Evolutionary conservation across 2,888 invertebrate genomes (phyloP), one percentile per base, ranked within the genome.

Genomic region (Apamea sordens): DNA sequence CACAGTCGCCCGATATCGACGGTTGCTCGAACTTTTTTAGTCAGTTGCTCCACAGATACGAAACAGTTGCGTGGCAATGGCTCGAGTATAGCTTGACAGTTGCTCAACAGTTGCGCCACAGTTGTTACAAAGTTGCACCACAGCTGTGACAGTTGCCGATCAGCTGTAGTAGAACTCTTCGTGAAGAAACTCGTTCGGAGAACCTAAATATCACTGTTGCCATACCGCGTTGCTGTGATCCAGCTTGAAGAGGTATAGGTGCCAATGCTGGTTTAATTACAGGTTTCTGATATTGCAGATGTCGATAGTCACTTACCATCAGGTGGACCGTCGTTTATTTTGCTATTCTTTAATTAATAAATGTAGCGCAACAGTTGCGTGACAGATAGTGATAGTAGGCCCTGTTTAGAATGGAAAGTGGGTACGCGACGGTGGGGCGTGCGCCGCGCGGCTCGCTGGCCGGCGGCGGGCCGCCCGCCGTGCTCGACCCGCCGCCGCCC

Each of bases 401-500:
- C 75, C 76, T 85, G 85, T 85, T 77, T 86, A 85, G 85, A 79
- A 86, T 90, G 90, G 85, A 85, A 75, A 89, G 91, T 70, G 93
- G 93, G 7, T 93, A 94, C 88, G 94, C 93, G 75, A 93, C 93
- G 6, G 94, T 93, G 88, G 92, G 92, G 1, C 91, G 94, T 0
- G 90, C 91, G 74, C 94, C 96, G 24, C 91, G 92, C 56, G 92
- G 91, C 3, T 91, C 92, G 6, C 86, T 89, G 50, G 84, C 87
- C 28, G 83, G 93, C 6, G 86, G 70, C 13, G 76, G 64, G 1
- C 70, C 76, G 61, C 79, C 85, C 76, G 83, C 90, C 59, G 89
- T 80, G 47, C 65, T 63, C 79, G 90, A 76, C 56, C 88, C 86
- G 10, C 79, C 81, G 95, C 97, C 75, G 98, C 98, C 94, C 98